These are phyloP conservation scores for Gobius niger DNA, from an alignment of 2,113 vertebrate species.

Conservation along the genomic window DNA sequence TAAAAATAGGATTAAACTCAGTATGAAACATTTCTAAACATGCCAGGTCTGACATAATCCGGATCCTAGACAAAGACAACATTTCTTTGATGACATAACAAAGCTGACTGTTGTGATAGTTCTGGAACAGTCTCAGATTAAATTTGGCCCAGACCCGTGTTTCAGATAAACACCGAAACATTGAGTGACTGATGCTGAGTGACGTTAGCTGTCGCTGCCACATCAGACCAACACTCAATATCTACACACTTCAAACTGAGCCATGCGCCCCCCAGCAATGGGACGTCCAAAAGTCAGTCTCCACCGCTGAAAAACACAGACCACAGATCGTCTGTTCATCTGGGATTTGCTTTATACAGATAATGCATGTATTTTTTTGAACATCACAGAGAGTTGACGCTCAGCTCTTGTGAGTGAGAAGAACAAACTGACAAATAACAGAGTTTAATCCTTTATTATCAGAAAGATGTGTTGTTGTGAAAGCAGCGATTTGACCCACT, in stretches of 20 bases:
- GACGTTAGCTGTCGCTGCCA: conserved; percentile 17
- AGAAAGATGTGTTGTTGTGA: background rate
- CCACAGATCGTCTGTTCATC: background rate
- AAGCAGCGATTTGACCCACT: background rate
- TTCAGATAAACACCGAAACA: background rate
- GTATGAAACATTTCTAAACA: background rate
- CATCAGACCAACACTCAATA: conserved; percentile 37
- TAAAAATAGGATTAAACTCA: background rate
- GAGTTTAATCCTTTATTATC: background rate
- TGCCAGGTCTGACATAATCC: background rate
- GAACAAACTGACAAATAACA: background rate
- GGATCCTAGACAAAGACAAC: background rate
- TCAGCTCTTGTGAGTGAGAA: too few relatives aligned
- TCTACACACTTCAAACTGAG: conserved; percentile 25
- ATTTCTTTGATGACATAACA: background rate
- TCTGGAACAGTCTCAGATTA: background rate
- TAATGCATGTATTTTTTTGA: too few relatives aligned
- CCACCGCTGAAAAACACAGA: background rate
- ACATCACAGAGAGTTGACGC: too few relatives aligned
- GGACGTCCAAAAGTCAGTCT: conserved; percentile 46
- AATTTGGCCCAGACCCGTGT: conserved; percentile 14
- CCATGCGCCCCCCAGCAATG: conserved; percentile 34
- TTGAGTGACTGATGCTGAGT: conserved; percentile 48
- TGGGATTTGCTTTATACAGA: background rate
- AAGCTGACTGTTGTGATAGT: background rate